Evolutionary conservation across 2,797 vertebrate species (phyloP), one percentile per base, ranked within the genome.

Genomic region (Syngnathus rostellatus): DNA sequence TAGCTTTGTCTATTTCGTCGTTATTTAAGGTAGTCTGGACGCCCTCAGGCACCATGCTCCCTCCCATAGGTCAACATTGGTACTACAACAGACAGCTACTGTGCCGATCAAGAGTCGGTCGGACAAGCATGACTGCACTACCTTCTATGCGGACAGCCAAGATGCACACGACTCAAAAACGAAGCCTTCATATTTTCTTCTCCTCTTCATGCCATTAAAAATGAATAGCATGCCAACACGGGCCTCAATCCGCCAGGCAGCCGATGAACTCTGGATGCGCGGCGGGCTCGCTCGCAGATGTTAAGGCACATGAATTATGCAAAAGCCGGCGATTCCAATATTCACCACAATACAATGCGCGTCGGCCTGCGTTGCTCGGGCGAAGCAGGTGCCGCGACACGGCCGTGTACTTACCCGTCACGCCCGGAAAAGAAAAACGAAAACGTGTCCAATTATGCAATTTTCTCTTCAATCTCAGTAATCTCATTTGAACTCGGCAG

Each of bases 291-390:
- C 75, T 85, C 74, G 89, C 81, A 83, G 78, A 90, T 91, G 85
- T 88, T 87, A 81, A 74, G 72, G 72, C 21, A 61, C 69, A 83
- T 92, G 79, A 89, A 91, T 90, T 79, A 90, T 91, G 85, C 81
- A 91, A 45, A 76, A 80, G 77, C 69, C 73, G 76, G 74, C 81
- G 83, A 72, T 81, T 89, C 64, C 73, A 86, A 81, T 87, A 87
- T 90, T 87, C 87, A 87, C 89, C 59, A 69, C 62, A 71, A 69
- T 76, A 69, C 62, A 71, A 69, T 76, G 76, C 79, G 73, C 84
- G 77, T 83, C 84, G 76, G 82, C 76, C 19, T 77, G 71, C 81
- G 79, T 76, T 73, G 68, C 74, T 66, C 74, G 69, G 70, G 43
- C 43, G 70, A 74, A 40, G 67, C 66, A 66, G 21, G 66, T 53